Conservation (phyloP, 2,113 vertebrate genomes). For the Hydrochoerus hydrochaeris region DNA sequence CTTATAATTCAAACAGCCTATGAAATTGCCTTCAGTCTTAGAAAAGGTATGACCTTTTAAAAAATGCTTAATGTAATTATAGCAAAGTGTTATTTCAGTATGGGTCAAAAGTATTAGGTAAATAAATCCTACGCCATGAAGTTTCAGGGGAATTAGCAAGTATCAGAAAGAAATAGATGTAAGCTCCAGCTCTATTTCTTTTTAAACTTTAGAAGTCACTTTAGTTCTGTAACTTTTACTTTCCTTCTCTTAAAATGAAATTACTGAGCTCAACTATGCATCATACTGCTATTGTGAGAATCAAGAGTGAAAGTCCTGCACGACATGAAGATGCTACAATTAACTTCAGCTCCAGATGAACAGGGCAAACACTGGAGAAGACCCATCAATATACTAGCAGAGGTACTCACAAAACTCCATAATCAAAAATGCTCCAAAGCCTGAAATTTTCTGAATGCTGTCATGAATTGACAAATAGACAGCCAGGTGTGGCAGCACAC, state of each 20-base stretch:
- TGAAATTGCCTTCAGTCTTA: constrained; percentile 35
- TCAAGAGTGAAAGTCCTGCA: background rate
- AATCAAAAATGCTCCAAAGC: background rate
- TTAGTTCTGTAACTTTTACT: background rate
- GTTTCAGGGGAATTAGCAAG: background rate
- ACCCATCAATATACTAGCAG: background rate
- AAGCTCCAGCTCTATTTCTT: background rate
- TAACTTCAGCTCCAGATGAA: constrained; percentile 28
- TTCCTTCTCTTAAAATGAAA: constrained; percentile 28
- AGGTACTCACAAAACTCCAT: background rate
- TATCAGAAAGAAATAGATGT: background rate
- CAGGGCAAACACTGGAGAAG: background rate
- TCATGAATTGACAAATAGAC: background rate
- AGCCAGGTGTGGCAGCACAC: background rate
- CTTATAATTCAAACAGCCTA: constrained; percentile 58
- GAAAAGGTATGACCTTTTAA: constrained; percentile 22
- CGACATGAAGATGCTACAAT: background rate
- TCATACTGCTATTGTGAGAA: background rate
- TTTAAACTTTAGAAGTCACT: background rate
- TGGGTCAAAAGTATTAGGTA: constrained; percentile 8
- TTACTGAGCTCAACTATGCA: background rate
- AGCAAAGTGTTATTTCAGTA: constrained; percentile 20
- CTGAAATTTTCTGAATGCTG: background rate
- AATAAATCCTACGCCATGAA: background rate
- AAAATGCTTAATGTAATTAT: constrained; percentile 37